Percentiles rank a stretch among this genome's conserved stretches.
Conservation (phyloP, 2,888 invertebrate genomes). For the Willowsia nigromaculata region DNA sequence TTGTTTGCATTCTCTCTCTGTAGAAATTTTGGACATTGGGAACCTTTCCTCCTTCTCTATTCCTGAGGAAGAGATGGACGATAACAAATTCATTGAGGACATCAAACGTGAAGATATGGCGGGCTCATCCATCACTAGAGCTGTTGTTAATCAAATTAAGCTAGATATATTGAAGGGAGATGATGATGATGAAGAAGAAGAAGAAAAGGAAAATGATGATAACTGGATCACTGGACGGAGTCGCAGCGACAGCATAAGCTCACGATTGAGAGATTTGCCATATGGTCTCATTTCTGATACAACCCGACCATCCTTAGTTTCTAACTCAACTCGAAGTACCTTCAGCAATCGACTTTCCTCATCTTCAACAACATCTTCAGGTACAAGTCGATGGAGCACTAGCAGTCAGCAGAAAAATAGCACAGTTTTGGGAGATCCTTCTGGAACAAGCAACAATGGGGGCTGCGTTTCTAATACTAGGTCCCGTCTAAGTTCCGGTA, state of each 20-base stretch:
- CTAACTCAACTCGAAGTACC: neutral
- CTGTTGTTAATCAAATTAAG: constrained; percentile 34
- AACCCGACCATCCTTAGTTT: neutral
- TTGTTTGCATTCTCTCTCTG: too few relatives aligned
- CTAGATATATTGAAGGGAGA: constrained; percentile 13
- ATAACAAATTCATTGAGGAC: constrained; percentile 33
- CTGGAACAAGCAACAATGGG: neutral
- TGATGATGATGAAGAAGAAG: neutral
- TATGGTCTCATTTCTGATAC: neutral
- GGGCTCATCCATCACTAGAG: neutral
- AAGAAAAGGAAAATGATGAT: too few relatives aligned
- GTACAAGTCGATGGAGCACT: neutral
- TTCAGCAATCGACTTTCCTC: neutral
- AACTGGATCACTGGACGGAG: too few relatives aligned
- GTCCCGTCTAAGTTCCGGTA: neutral
- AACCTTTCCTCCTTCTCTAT: constrained; percentile 70
- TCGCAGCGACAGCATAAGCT: neutral
- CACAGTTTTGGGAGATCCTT: neutral
- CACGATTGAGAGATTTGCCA: neutral
- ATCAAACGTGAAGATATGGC: constrained; percentile 21
- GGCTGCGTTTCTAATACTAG: neutral
- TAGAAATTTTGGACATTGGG: constrained; percentile 60
- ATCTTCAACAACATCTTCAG: neutral
- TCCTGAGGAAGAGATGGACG: constrained; percentile 57
- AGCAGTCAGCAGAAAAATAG: neutral